Percentiles rank a stretch among this genome's conserved stretches.
Conservation (phyloP, 2,888 invertebrate species). For the Germaria angustata region DNA sequence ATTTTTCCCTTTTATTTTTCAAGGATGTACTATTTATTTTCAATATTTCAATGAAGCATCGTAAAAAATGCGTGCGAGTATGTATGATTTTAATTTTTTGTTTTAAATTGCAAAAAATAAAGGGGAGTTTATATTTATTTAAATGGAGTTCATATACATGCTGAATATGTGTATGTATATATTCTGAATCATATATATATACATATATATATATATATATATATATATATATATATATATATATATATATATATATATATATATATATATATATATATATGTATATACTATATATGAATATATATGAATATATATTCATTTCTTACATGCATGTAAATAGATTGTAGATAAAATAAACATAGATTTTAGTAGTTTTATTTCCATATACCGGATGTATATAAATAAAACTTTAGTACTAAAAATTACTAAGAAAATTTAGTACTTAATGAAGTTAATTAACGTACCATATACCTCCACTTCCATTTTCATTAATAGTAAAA, state of each 20-base stretch:
- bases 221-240: neutral
- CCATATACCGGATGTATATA: no score
- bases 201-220: neutral
- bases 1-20: constrained; percentile 42
- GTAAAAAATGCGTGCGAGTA: constrained; percentile 20
- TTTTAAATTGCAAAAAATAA: constrained; percentile 42
- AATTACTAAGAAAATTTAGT: no score
- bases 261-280: neutral
- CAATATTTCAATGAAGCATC: neutral
- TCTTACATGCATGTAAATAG: no score
- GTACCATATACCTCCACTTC: no score
- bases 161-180: no score
- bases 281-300: no score
- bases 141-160: neutral
- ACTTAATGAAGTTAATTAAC: no score
- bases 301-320: no score
- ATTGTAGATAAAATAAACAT: no score
- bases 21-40: constrained; percentile 3
- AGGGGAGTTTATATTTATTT: constrained; percentile 54
- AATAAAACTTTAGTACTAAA: no score
- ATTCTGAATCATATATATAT: neutral
- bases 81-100: constrained; percentile 15
- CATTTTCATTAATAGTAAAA: no score
- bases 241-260: neutral
- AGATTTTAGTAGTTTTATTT: no score